A percentile compares a stretch with the other conserved stretches of the same genome.
phyloP scores from a whole-genome alignment of 2,888 invertebrate genomes.

The Caenorhabditis parvicauda region DNA sequence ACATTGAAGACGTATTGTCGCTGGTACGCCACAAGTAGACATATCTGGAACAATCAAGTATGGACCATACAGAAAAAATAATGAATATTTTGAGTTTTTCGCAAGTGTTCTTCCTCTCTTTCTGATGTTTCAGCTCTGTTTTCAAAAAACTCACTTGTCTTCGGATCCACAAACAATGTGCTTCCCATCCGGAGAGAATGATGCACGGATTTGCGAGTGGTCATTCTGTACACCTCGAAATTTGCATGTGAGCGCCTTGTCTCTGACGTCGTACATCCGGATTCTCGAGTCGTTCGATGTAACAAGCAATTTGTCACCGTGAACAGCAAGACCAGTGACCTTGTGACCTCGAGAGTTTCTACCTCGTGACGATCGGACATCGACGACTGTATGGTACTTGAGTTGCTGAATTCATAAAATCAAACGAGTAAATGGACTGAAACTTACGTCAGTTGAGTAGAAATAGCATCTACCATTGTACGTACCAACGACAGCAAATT shows the following conservation, averaged over 20 bases:
- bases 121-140: conserved; percentile 69
- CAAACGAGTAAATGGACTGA: background rate
- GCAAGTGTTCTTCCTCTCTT: background rate
- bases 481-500: conserved; percentile 95
- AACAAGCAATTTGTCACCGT: conserved; percentile 66
- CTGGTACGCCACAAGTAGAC: conserved; percentile 92
- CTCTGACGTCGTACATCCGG: conserved; percentile 88
- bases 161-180: conserved; percentile 96
- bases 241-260: conserved; percentile 89
- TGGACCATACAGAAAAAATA: background rate
- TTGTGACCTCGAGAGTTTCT: conserved; percentile 91
- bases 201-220: conserved; percentile 82
- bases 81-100: background rate
- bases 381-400: conserved; percentile 95
- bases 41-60: conserved; percentile 10
- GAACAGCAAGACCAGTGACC: conserved; percentile 82
- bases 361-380: conserved; percentile 87
- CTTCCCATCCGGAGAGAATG: conserved; percentile 91
- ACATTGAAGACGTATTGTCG: conserved; percentile 46
- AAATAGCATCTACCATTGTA: conserved; percentile 98
- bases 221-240: conserved; percentile 68
- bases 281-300: conserved; percentile 97
- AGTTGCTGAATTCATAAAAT: conserved; percentile 71
- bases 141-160: conserved; percentile 67
- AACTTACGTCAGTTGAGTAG: conserved; percentile 81